Percentiles rank a stretch among this genome's conserved stretches.
Conservation (phyloP, 2,113 vertebrate genomes). For the Gasterosteus nipponicus region DNA sequence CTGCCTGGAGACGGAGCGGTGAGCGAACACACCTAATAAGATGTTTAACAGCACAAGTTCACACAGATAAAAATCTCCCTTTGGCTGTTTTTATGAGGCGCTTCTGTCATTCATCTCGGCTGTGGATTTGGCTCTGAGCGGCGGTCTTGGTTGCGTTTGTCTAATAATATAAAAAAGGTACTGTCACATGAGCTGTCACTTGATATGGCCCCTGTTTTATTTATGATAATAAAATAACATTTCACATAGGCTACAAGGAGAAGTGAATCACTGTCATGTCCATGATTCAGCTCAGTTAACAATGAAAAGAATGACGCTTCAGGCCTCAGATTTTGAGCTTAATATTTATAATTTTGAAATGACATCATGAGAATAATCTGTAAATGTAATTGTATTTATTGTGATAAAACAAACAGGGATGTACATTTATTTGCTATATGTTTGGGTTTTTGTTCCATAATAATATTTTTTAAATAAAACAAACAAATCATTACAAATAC, state of each 20-base stretch:
- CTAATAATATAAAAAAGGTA: constrained; percentile 48
- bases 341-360: constrained; percentile 35
- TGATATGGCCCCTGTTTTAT: constrained; percentile 36
- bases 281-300: constrained; percentile 13
- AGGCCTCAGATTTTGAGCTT: constrained; percentile 35
- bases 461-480: constrained; percentile 11
- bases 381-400: constrained; percentile 8
- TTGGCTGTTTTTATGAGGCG: constrained; percentile 45
- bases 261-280: constrained; percentile 45
- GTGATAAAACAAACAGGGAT: neutral
- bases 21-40: constrained; percentile 45
- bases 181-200: constrained; percentile 47
- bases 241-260: neutral
- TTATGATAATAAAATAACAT: constrained; percentile 44
- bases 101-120: constrained; percentile 35
- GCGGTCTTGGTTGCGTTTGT: constrained; percentile 41
- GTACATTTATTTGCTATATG: neutral
- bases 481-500: neutral
- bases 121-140: constrained; percentile 38
- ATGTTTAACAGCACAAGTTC: constrained; percentile 54
- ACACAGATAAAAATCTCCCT: constrained; percentile 40
- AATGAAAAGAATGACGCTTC: constrained; percentile 3
- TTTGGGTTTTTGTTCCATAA: constrained; percentile 11
- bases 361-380: neutral
- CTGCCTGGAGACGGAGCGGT: constrained; percentile 43